These are phyloP conservation scores for Nephrotoma flavescens DNA, from an alignment of 2,888 invertebrate species.

Conservation along the genomic window DNA sequence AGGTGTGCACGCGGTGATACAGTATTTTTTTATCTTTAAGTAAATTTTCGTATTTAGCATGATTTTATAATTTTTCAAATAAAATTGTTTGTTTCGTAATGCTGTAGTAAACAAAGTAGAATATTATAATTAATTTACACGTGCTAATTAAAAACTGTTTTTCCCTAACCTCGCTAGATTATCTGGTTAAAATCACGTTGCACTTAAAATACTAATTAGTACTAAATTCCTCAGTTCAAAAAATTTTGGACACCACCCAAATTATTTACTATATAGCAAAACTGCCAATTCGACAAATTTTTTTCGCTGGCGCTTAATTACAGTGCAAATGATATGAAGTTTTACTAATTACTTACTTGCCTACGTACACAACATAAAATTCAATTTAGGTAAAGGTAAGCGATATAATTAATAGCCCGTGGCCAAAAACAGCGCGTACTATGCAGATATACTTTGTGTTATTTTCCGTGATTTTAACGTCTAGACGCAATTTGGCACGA, in stretches of 20 bases:
- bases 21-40: neutral
- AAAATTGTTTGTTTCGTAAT: neutral
- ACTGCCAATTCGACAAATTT: neutral
- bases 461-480: neutral
- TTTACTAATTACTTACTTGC: neutral
- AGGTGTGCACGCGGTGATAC: neutral
- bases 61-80: neutral
- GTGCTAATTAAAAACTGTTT: neutral
- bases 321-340: neutral
- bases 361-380: neutral
- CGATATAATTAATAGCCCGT: neutral
- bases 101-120: neutral
- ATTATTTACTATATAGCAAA: neutral
- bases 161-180: neutral
- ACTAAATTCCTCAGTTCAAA: no score
- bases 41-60: neutral
- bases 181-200: neutral
- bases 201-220: neutral
- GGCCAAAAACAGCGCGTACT: neutral
- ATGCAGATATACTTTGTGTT: neutral
- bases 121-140: neutral
- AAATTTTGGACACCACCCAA: neutral
- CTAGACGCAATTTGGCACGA: neutral
- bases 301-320: neutral
- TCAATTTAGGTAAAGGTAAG: neutral